Conservation (phyloP, 2,113 vertebrate species). For the Sclerurus mexicanus region DNA sequence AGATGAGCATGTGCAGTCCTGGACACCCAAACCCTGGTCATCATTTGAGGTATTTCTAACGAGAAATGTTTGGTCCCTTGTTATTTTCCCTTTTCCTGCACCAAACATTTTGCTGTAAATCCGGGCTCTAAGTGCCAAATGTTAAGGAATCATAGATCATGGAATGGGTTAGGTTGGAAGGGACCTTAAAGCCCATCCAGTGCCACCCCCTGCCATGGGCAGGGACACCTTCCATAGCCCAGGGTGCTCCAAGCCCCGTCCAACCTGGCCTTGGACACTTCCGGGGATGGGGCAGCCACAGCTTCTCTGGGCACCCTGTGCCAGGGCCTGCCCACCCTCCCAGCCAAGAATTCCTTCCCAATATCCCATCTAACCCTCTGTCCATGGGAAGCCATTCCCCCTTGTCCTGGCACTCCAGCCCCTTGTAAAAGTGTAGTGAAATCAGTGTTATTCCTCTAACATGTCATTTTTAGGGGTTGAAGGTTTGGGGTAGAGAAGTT, state of each 20-base stretch:
- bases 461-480: neutral
- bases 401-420: neutral
- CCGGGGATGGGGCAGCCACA: neutral
- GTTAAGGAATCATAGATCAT: neutral
- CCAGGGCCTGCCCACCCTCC: neutral
- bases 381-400: neutral
- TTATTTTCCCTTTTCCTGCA: neutral
- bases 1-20: rapidly evolving
- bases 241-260: neutral
- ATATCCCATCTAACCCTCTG: neutral
- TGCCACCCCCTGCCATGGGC: neutral
- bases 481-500: neutral
- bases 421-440: neutral
- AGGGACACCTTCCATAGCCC: neutral
- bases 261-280: neutral
- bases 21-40: neutral
- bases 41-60: neutral
- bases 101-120: neutral
- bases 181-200: neutral
- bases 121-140: too few relatives aligned
- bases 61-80: neutral
- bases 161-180: neutral
- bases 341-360: neutral
- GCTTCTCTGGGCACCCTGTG: neutral
- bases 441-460: neutral